Percentiles rank a stretch among this genome's conserved stretches.
Conservation (phyloP, 2,797 vertebrate genomes). For the Tympanoctomys barrerae region DNA sequence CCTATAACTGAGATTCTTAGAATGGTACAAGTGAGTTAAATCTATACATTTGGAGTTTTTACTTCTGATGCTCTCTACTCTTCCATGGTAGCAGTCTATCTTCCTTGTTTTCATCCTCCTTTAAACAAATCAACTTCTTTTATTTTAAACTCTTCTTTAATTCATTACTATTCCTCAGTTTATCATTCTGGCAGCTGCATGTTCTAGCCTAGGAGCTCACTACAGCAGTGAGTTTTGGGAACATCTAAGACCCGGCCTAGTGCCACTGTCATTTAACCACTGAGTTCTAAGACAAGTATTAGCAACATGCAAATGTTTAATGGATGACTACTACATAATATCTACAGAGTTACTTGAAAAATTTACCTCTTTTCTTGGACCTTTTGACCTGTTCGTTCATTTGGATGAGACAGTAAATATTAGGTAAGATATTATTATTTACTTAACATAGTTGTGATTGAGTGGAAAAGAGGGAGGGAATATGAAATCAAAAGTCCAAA, state of each 20-base stretch:
- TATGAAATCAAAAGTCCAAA: too few species aligned
- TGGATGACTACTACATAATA: too few species aligned
- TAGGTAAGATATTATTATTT: not conserved
- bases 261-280: not conserved
- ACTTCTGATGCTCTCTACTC: not conserved
- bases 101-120: not conserved
- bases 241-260: not conserved
- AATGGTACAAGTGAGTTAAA: not conserved
- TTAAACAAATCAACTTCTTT: not conserved
- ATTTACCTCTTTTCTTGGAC: not conserved
- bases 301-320: not conserved
- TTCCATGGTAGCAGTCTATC: not conserved
- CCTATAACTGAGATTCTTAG: not conserved
- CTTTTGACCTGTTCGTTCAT: not conserved
- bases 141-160: too few species aligned
- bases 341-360: not conserved
- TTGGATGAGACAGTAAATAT: not conserved
- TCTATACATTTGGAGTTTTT: not conserved
- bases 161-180: too few species aligned
- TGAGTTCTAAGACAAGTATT: not conserved
- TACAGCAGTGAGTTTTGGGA: not conserved
- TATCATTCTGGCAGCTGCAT: too few species aligned
- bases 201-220: not conserved
- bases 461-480: too few species aligned
- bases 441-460: not conserved